Evolutionary conservation across 2,113 vertebrate genomes (phyloP).

Genomic region (Pitta sordida): DNA sequence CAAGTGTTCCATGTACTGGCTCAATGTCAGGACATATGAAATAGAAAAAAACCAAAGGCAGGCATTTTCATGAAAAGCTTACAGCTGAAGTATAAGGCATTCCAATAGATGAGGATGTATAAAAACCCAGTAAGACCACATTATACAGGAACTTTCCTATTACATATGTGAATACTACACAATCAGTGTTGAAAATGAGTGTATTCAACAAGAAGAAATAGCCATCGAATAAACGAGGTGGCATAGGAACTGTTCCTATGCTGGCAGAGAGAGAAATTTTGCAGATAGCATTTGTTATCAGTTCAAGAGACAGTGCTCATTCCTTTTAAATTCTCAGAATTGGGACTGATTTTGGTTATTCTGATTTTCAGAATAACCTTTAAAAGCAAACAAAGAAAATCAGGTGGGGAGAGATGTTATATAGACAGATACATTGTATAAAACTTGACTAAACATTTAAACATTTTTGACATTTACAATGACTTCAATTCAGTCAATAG

Average conservation of each 20-base stretch:
- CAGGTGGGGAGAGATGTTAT: rapidly evolving
- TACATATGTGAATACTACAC: background rate
- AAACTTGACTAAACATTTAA: background rate
- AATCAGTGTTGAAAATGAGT: background rate
- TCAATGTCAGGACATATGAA: background rate
- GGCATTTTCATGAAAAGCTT: background rate
- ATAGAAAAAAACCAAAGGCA: background rate
- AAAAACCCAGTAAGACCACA: background rate
- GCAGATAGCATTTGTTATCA: background rate
- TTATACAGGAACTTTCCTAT: background rate
- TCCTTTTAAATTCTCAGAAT: background rate
- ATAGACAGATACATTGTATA: background rate
- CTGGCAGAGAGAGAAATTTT: background rate
- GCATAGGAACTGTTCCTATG: background rate
- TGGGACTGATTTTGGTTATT: background rate
- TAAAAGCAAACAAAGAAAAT: background rate
- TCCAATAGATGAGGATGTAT: background rate
- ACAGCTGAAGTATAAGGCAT: background rate
- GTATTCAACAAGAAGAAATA: background rate
- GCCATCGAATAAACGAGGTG: background rate
- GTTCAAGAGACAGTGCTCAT: background rate
- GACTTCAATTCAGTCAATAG: background rate
- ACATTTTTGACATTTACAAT: background rate
- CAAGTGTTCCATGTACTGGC: background rate
- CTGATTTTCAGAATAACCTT: background rate